Evolutionary conservation across 2,888 invertebrate genomes (phyloP).

Genomic region (Polydrusus tereticollis): DNA sequence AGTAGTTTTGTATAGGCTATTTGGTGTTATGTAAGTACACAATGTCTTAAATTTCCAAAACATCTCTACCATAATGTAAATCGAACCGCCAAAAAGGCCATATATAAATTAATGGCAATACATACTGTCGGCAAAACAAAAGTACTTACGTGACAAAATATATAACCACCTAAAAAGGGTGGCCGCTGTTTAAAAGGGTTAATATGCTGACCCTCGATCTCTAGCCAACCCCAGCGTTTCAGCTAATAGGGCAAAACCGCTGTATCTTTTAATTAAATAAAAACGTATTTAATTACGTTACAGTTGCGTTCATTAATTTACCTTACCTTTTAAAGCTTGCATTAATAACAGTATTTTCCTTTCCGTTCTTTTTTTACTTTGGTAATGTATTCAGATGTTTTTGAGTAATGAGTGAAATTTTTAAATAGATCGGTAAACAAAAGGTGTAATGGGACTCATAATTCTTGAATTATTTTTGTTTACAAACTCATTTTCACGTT

Average conservation of each 20-base stretch:
- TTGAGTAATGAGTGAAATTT: not conserved
- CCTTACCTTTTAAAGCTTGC: conserved; percentile 20
- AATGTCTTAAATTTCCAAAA: too few species aligned
- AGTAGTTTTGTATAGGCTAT: too few species aligned
- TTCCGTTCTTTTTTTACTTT: not conserved
- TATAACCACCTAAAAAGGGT: conserved; percentile 20
- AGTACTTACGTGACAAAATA: conserved; percentile 14
- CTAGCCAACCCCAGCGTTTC: conserved; percentile 20
- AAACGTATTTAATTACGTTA: conserved; percentile 38
- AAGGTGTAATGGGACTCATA: not conserved
- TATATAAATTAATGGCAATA: not conserved
- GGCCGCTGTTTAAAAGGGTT: conserved; percentile 31
- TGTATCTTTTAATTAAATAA: conserved; percentile 27
- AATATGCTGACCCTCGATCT: conserved; percentile 38
- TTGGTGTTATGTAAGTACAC: too few species aligned
- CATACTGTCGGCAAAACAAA: not conserved
- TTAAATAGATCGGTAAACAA: not conserved
- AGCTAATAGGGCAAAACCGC: conserved; percentile 28
- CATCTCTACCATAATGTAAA: too few species aligned
- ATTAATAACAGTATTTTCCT: not conserved
- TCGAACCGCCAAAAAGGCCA: too few species aligned
- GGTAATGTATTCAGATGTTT: not conserved
- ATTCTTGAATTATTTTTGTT: not conserved
- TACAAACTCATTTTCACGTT: not conserved
- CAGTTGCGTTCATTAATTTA: conserved; percentile 31